Evolutionary conservation across 1,140 invertebrate genomes (phyloP), one percentile per base, ranked within the genome.

Genomic region (Elymnias hypermnestra): DNA sequence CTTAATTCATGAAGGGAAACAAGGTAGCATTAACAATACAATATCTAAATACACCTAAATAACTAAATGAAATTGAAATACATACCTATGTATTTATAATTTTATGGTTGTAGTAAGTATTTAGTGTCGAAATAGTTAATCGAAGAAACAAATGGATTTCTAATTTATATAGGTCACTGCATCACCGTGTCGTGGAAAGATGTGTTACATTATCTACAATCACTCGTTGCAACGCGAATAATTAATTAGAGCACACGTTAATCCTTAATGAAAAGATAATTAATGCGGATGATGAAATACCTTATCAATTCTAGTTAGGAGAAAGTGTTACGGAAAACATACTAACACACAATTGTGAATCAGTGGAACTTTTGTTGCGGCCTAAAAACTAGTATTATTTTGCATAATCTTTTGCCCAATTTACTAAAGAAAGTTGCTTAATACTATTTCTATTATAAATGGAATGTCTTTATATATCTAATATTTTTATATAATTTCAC

Each of bases 41-140:
- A 56, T 39, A 54, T 36, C 57, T 64, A 64, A 57, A 28, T 64
- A 62, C 42, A 58, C 61, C 63, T 70, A 36, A 21, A 66, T 44
- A 47, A 44, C 63, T 70, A 70, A 53, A 64, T 67, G 63, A 58
- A 52, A 45, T 58, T 63, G 54, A 53, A 49, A 57, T 67, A 67
- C 50, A 43, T 51, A 60, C 60, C 60, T 48, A 60, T 60, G 25
- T 63, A 59, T 63, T 51, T 57, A 65, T 47, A 66, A 36, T 40
- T 50, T 52, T 52, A 52, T 40, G 45, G 35, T 44, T 13, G 29
- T 33, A 33, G 48, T 29, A 15, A 28, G 33, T 29, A 41, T 19
- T 28, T 46, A 49, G 44, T 57, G 55, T 53, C 33, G 33, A 39
- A 45, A 53, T 53, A 40, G 41, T 45, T 31, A 49, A 36, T 41